Percentiles rank a stretch among this genome's conserved stretches.
phyloP scores from a whole-genome alignment of 2,888 invertebrate species.

The Cloeon dipterum region DNA sequence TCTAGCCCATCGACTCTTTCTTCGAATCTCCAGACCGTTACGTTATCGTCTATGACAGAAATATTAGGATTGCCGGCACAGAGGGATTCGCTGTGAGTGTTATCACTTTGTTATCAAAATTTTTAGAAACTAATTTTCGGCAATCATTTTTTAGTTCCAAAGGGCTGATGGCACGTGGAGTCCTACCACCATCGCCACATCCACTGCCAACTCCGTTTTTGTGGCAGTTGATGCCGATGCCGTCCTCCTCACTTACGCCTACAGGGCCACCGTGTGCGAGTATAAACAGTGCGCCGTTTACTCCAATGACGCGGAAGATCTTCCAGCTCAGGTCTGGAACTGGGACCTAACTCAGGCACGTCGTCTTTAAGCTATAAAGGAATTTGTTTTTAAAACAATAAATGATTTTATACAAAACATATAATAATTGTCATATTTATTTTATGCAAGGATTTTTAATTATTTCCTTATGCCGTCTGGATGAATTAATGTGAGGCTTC shows the following conservation, averaged over 20 bases:
- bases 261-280: background rate
- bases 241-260: background rate
- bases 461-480: too few relatives aligned
- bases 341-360: too few relatives aligned
- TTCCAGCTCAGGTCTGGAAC: background rate
- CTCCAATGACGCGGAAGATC: background rate
- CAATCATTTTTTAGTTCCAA: background rate
- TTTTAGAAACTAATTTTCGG: background rate
- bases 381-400: too few relatives aligned
- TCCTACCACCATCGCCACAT: background rate
- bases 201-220: background rate
- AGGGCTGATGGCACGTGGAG: background rate
- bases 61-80: background rate
- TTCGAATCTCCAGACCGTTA: background rate
- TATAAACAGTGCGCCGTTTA: conserved; percentile 1
- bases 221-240: background rate
- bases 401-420: too few relatives aligned
- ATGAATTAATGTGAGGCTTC: too few relatives aligned
- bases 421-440: too few relatives aligned
- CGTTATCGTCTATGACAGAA: background rate
- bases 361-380: too few relatives aligned
- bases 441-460: too few relatives aligned
- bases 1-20: background rate
- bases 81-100: background rate
- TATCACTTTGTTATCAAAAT: background rate